A percentile compares a stretch with the other conserved stretches of the same genome.
These are phyloP conservation scores for Glyptemys insculpta DNA, from an alignment of 2,797 vertebrate genomes.

Conservation along the genomic window DNA sequence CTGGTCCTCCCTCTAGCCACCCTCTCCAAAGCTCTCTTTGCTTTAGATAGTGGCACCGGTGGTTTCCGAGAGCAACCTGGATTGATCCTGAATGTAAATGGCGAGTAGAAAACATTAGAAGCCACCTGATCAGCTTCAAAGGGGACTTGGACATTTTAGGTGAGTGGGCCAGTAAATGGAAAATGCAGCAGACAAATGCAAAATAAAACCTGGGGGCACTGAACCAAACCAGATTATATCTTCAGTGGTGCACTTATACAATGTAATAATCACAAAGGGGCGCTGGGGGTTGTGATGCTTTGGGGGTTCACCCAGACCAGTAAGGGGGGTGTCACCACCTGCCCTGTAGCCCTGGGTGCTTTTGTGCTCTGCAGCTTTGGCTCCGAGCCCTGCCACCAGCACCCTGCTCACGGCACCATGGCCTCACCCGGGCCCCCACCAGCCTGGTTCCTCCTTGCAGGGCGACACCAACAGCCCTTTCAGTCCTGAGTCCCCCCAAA, in stretches of 20 bases:
- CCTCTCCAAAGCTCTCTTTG: not conserved
- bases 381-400: too few relatives aligned
- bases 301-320: too few relatives aligned
- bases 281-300: not conserved
- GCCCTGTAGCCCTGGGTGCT: too few relatives aligned
- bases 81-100: not conserved
- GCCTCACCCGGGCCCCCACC: too few relatives aligned
- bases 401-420: too few relatives aligned
- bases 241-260: fast-evolving
- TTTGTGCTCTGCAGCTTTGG: too few relatives aligned
- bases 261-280: not conserved
- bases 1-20: not conserved
- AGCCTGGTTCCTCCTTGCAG: too few relatives aligned
- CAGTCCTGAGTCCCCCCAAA: too few relatives aligned
- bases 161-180: not conserved
- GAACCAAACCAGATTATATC: not conserved
- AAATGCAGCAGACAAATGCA: not conserved
- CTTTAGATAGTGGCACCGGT: not conserved
- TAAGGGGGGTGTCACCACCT: too few relatives aligned
- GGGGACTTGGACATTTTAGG: not conserved
- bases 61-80: not conserved
- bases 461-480: too few relatives aligned
- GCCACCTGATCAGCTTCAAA: not conserved
- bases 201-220: not conserved
- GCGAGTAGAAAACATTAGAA: not conserved